Evolutionary conservation across 2,797 vertebrate genomes (phyloP), one percentile per base, ranked within the genome.

Genomic region (Smutsia temminckii): DNA sequence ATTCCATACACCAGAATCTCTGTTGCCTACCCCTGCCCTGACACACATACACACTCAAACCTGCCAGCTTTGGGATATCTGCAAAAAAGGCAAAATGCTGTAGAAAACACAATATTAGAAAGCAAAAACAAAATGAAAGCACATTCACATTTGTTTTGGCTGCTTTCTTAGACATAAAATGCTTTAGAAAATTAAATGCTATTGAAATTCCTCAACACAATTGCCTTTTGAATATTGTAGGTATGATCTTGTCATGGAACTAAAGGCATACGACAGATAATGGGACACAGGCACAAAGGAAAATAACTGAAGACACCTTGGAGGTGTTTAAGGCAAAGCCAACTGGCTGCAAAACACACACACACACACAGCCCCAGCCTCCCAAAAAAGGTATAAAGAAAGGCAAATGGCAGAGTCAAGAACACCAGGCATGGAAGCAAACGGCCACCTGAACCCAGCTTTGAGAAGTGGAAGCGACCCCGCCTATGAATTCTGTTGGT

Each of bases 401-500:
- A 63, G 51, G 80, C 91, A 96, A 92, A 72, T 25, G 40, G 72
- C 78, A 88, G 16, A 83, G 71, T 79, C 75, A 88, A 69, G 95
- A 97, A 32, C 84, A 29, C 3, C 8, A 95, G 85, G 92, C 90
- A 97, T 23, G 85, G 95, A 98, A 98, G 95, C 92, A 89, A 97
- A 97, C 0, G 95, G 98, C 98, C 99, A 99, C 99, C 99, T 99
- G 98, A 97, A 98, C 98, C 98, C 98, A 98, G 98, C 97, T 99
- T 97, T 98, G 98, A 95, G 98, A 98, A 97, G 98, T 85, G 96
- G 99, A 97, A 89, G 99, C 96, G 93, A 99, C 98, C 99, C 98
- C 99, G 98, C 98, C 98, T 99, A 98, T 98, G 98, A 99, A 98
- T 97, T 98, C 98, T 98, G 98, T 99, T 63, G 98, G 99, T 97